Conservation (phyloP, 2,888 invertebrate species). For the Tiliacea citrago region DNA sequence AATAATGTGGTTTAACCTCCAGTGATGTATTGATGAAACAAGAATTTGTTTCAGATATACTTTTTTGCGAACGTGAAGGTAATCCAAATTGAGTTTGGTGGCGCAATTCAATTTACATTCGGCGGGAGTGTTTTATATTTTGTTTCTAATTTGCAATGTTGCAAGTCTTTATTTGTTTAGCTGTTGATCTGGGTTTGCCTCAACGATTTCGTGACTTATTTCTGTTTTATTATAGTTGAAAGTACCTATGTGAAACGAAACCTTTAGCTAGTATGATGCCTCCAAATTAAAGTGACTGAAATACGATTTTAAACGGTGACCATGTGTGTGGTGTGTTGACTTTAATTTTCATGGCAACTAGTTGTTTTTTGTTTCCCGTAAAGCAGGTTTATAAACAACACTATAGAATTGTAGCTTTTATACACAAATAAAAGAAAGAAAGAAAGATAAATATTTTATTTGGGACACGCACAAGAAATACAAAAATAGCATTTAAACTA, state of each 20-base stretch:
- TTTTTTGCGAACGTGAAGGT: constrained; percentile 70
- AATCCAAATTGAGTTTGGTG: constrained; percentile 75
- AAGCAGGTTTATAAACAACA: neutral
- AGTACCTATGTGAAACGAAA: neutral
- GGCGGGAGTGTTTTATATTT: constrained; percentile 66
- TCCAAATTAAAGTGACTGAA: neutral
- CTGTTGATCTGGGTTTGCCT: constrained; percentile 23
- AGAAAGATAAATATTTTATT: no score
- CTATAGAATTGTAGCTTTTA: no score
- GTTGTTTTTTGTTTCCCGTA: neutral
- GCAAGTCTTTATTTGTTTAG: constrained; percentile 44
- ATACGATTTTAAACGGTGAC: neutral
- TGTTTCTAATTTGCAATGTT: constrained; percentile 67
- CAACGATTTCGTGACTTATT: constrained; percentile 19
- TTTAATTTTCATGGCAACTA: neutral
- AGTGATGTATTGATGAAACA: constrained; percentile 66
- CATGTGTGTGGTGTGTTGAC: neutral
- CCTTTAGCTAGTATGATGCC: neutral
- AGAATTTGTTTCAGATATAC: constrained; percentile 64
- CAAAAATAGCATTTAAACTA: no score
- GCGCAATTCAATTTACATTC: constrained; percentile 72
- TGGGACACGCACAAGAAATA: no score
- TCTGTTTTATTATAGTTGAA: neutral
- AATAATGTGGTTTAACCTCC: constrained; percentile 36
- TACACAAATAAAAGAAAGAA: no score